phyloP scores from a whole-genome alignment of 2,888 invertebrate genomes.

The Aphodius sticticus region DNA sequence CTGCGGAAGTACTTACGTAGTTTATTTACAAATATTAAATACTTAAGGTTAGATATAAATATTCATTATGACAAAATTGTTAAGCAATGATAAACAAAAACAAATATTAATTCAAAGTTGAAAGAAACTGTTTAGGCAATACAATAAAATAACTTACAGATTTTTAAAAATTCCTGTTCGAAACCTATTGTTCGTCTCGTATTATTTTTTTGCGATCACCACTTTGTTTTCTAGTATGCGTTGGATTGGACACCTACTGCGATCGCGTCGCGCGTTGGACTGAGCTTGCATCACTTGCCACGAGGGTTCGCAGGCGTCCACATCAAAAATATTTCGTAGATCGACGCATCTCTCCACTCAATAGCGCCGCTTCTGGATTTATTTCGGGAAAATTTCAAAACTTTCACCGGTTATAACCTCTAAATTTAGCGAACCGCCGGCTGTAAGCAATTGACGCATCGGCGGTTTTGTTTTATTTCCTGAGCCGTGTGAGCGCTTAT shows the following conservation, averaged over 20 bases:
- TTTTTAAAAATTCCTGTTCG: neutral
- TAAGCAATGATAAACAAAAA: neutral
- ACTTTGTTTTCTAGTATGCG: neutral
- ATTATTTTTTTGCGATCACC: neutral
- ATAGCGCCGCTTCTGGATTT: neutral
- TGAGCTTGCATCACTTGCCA: constrained; percentile 4
- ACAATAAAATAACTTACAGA: neutral
- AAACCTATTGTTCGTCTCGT: neutral
- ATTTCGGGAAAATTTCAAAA: neutral
- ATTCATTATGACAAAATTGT: neutral
- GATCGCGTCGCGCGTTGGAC: constrained; percentile 4
- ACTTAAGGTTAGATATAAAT: neutral
- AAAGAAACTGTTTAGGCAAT: neutral
- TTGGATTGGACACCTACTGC: neutral
- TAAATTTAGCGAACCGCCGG: neutral
- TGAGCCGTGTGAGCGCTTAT: neutral
- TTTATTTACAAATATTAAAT: neutral
- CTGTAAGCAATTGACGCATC: neutral
- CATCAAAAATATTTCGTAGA: neutral
- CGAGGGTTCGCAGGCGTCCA: neutral
- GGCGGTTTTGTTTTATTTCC: neutral
- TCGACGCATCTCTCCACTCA: neutral
- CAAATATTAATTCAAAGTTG: neutral
- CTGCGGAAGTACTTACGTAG: neutral
- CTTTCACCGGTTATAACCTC: neutral